Evolutionary conservation across 2,113 vertebrate genomes (phyloP), one percentile per base, ranked within the genome.

Genomic region (Falco punctatus): DNA sequence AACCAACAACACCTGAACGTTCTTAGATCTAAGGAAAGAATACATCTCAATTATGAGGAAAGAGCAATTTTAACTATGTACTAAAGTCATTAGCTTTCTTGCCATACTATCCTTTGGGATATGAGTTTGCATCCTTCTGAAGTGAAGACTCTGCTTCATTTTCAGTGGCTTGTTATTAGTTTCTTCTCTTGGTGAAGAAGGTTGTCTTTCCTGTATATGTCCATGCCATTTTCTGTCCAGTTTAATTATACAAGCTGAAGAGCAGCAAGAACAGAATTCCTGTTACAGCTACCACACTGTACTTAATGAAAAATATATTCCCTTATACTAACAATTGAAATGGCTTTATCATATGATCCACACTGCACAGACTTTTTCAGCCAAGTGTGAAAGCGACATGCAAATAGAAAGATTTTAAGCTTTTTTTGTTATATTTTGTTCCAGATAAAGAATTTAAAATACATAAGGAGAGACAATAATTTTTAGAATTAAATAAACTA

Each of bases 181-280:
- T 95, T 90, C 89, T 96, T 94, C 88, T 80, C 64, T 92, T 40
- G 16, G 54, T 92, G 85, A 92, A 94, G 90, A 95, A 69, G 11
- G 51, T 44, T 89, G 80, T 85, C 82, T 80, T 72, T 93, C 65
- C 48, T 95, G 52, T 79, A 23, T 40, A 26, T 24, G 40, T 70
- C 66, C 32, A 8, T 67, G 66, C 32, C 35, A 27, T 95, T 83
- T 94, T 72, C 86, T 82, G 51, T 79, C 54, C 51, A 52, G 18
- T 70, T 92, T 55, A 71, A 48, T 49, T 59, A 14, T 30, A 73
- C 48, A 88, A 66, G 61, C 64, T 62, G 70, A 92, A 75, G 22
- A 94, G 54, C 54, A 75, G 65, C 64, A 95, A 48, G 81, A 93
- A 65, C 6, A 88, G 42, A 87, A 82, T 75, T 94, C 46, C 42